These are phyloP conservation scores for Pachydiplax longipennis DNA, from an alignment of 2,888 invertebrate genomes.

Conservation along the genomic window DNA sequence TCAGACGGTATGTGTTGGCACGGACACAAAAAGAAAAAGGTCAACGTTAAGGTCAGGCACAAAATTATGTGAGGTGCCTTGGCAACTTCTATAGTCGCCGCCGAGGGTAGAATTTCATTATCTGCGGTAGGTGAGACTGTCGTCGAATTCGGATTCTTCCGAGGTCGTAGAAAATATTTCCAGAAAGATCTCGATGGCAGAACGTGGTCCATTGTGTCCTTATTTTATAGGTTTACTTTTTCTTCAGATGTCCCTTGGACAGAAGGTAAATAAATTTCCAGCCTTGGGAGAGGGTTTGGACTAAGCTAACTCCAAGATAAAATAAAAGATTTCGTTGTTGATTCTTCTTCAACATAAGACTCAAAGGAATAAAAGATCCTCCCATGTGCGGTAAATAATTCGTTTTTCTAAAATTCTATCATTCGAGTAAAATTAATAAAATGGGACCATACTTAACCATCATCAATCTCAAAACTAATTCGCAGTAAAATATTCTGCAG, in stretches of 20 bases:
- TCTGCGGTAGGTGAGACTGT: not conserved
- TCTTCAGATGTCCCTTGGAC: not conserved
- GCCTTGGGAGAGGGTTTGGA: too few species aligned
- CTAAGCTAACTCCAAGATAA: too few species aligned
- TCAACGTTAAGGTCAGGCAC: not conserved
- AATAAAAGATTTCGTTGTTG: too few species aligned
- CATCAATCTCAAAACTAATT: too few species aligned
- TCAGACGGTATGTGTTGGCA: not conserved
- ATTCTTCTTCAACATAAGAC: too few species aligned
- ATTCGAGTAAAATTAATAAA: too few species aligned
- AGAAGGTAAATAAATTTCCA: not conserved
- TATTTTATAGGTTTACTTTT: not conserved
- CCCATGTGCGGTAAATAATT: too few species aligned
- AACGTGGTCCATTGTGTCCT: not conserved
- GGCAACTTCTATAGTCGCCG: not conserved
- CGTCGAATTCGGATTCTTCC: not conserved
- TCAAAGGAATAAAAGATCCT: too few species aligned
- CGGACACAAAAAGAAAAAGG: not conserved
- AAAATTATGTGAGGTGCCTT: not conserved
- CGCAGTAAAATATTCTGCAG: too few species aligned
- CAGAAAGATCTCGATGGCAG: not conserved
- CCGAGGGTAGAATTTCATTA: not conserved
- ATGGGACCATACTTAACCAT: too few species aligned
- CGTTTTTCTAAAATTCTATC: too few species aligned
- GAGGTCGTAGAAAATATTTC: not conserved